A percentile compares a stretch with the other conserved stretches of the same genome.
phyloP scores from a whole-genome alignment of 37 sponge, comb jelly and placozoan species.

The Aphrocallistes beatrix region DNA sequence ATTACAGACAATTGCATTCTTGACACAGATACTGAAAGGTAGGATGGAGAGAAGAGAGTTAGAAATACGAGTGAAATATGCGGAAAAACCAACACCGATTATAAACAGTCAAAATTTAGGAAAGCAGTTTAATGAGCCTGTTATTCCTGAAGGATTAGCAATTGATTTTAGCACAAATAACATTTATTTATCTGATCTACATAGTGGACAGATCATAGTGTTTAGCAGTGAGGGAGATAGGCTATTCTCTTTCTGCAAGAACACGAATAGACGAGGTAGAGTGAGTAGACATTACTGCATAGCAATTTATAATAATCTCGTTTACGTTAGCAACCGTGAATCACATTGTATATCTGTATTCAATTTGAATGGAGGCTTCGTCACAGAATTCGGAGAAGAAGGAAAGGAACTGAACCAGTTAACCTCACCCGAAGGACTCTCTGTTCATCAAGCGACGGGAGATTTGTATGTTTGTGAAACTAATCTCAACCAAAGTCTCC shows the following conservation, averaged over 20 bases:
- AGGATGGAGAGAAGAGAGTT: too few relatives aligned
- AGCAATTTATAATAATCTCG: not conserved
- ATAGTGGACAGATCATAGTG: not conserved
- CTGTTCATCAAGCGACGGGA: not conserved
- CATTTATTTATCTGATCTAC: not conserved
- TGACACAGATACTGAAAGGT: too few relatives aligned
- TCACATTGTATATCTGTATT: not conserved
- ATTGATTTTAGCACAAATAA: not conserved
- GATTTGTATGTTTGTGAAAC: not conserved
- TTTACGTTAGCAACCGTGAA: not conserved
- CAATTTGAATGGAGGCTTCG: not conserved
- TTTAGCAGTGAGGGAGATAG: not conserved
- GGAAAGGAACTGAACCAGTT: not conserved
- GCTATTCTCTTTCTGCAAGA: not conserved
- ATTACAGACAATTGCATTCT: too few relatives aligned
- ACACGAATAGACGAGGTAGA: not conserved
- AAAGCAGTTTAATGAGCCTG: too few relatives aligned
- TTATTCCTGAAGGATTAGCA: not conserved
- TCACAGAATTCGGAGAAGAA: not conserved
- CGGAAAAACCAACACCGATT: too few relatives aligned
- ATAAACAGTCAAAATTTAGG: too few relatives aligned
- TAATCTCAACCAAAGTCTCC: not conserved
- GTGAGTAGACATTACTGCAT: not conserved
- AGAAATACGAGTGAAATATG: too few relatives aligned
- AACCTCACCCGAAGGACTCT: not conserved